Evolutionary conservation across 2,888 invertebrate species (phyloP).

Genomic region (Eristalis tenax): DNA sequence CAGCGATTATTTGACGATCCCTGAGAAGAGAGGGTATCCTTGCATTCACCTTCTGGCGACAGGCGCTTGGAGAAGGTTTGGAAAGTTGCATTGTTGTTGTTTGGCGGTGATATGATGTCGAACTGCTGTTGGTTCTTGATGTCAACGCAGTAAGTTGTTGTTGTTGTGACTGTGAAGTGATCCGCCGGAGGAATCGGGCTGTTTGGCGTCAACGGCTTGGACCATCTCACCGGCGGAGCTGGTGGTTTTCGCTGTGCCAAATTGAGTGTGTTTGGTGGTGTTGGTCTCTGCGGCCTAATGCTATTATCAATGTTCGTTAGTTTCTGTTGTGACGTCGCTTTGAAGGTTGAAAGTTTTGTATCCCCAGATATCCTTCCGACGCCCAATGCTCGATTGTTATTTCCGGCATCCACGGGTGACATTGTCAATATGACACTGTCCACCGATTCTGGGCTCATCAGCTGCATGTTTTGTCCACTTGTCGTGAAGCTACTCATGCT

Average conservation of each 20-base stretch:
- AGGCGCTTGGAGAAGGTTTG: constrained; percentile 87
- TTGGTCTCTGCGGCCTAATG: constrained; percentile 87
- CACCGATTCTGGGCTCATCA: constrained; percentile 83
- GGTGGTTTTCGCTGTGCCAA: constrained; percentile 86
- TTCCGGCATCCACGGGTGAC: constrained; percentile 84
- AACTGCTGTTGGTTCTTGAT: constrained; percentile 77
- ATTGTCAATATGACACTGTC: constrained; percentile 89
- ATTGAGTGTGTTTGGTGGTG: constrained; percentile 91
- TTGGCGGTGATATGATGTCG: constrained; percentile 80
- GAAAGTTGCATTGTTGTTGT: constrained; percentile 76
- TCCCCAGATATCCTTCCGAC: constrained; percentile 72
- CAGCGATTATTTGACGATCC: constrained; percentile 82
- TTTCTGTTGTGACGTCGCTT: constrained; percentile 81
- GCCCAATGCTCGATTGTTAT: constrained; percentile 74
- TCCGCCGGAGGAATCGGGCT: constrained; percentile 82
- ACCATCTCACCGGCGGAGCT: constrained; percentile 92
- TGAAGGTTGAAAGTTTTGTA: constrained; percentile 84
- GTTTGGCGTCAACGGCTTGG: constrained; percentile 86
- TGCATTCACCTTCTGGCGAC: constrained; percentile 86
- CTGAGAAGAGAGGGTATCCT: constrained; percentile 85
- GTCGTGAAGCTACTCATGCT: constrained; percentile 89
- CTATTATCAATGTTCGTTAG: constrained; percentile 79
- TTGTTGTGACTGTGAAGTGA: constrained; percentile 92
- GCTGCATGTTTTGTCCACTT: constrained; percentile 81
- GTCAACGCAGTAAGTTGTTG: constrained; percentile 90